phyloP scores from a whole-genome alignment of 92 coral and sea anemone genomes.

The Heteractis magnifica region DNA sequence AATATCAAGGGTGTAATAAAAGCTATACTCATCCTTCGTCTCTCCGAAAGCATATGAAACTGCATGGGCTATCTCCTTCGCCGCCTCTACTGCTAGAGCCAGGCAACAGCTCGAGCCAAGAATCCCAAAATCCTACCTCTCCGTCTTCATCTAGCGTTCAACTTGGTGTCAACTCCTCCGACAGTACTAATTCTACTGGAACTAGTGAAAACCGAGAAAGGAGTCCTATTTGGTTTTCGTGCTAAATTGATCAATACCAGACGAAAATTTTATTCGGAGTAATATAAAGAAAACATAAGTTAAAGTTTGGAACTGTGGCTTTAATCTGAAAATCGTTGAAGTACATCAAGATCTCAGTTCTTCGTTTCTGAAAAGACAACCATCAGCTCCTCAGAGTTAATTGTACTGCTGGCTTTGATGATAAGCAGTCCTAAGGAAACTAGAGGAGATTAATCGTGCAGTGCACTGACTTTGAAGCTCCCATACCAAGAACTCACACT shows the following conservation, averaged over 20 bases:
- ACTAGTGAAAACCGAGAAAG: constrained; percentile 52
- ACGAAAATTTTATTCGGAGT: not conserved
- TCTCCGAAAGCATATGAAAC: constrained; percentile 94
- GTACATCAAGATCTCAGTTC: not conserved
- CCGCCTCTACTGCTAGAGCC: constrained; percentile 77
- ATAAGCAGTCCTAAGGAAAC: not conserved
- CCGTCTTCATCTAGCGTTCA: constrained; percentile 52
- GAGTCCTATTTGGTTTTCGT: constrained; percentile 74
- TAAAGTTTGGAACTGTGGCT: not conserved
- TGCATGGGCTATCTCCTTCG: constrained; percentile 91
- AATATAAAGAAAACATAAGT: not conserved
- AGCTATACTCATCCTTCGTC: constrained; percentile 99
- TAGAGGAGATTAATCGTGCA: constrained; percentile 10
- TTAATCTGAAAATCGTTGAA: not conserved
- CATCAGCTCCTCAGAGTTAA: not conserved
- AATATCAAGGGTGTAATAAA: constrained; percentile 92
- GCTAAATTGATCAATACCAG: constrained; percentile 20
- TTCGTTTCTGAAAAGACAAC: not conserved
- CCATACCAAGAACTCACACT: constrained; percentile 46
- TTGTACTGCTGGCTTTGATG: not conserved
- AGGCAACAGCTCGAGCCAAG: constrained; percentile 49
- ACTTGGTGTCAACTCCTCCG: constrained; percentile 45
- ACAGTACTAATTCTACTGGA: constrained; percentile 43
- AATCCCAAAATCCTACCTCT: constrained; percentile 58
- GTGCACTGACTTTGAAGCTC: constrained; percentile 20